Evolutionary conservation across 2,797 vertebrate species (phyloP).

Genomic region (Megalops cyprinoides): DNA sequence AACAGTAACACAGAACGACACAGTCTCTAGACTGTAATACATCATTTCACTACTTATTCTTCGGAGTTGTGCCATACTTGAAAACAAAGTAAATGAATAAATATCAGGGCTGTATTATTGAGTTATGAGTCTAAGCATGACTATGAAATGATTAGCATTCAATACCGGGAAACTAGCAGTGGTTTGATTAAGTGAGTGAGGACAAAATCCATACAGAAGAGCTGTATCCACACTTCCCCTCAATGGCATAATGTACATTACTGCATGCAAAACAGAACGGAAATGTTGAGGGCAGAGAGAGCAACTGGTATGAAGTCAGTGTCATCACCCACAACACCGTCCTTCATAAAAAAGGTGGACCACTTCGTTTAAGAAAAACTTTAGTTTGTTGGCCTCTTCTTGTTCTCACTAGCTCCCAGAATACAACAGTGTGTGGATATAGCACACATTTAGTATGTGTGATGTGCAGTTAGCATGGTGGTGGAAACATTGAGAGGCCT

Average conservation of each 20-base stretch:
- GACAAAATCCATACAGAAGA: constrained; percentile 44
- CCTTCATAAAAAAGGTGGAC: constrained; percentile 34
- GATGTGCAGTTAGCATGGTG: too few relatives aligned
- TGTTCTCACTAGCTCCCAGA: background rate
- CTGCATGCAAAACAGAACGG: constrained; percentile 23
- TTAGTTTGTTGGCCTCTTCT: background rate
- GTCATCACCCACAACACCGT: constrained; percentile 1
- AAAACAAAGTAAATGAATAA: constrained; percentile 41
- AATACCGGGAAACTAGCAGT: constrained; percentile 33
- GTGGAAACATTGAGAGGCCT: too few relatives aligned
- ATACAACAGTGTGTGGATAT: background rate
- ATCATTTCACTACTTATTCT: constrained; percentile 28
- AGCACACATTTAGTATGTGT: too few relatives aligned
- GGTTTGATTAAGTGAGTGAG: constrained; percentile 48
- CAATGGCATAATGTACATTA: background rate
- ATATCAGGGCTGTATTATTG: constrained; percentile 42
- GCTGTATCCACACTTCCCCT: constrained; percentile 18
- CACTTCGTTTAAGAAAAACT: constrained; percentile 14
- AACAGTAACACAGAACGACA: constrained; percentile 43
- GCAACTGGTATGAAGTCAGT: background rate
- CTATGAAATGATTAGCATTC: constrained; percentile 46
- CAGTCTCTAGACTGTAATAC: constrained; percentile 34
- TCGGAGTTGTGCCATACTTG: constrained; percentile 17
- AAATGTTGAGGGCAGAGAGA: constrained; percentile 12
- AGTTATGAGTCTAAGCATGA: constrained; percentile 43